Conservation (phyloP, 1,140 invertebrate genomes). For the Agrilus planipennis region DNA sequence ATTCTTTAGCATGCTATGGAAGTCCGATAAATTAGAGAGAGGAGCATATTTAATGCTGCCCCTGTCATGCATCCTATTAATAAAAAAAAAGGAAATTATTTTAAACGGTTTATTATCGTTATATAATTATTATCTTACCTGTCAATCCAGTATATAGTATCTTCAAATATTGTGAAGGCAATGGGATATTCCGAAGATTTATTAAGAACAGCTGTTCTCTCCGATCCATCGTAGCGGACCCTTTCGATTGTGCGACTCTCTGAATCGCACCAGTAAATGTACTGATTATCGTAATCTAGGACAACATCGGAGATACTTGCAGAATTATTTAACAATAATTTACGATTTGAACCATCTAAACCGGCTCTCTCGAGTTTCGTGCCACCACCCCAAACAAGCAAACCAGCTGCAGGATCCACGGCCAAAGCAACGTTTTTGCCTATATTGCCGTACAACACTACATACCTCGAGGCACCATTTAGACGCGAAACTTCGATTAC, state of each 20-base stretch:
- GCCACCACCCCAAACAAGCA: conserved; percentile 51
- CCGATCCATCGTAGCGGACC: conserved; percentile 57
- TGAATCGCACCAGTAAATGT: conserved; percentile 85
- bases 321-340: conserved; percentile 40
- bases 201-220: conserved; percentile 50
- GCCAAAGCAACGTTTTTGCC: conserved; percentile 52
- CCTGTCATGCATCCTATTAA: conserved; percentile 42
- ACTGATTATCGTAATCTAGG: conserved; percentile 36
- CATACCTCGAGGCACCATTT: conserved; percentile 68
- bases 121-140: conserved; percentile 28
- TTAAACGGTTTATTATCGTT: neutral
- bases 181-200: conserved; percentile 65
- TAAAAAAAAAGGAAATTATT: conserved; percentile 5
- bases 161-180: conserved; percentile 58
- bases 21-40: conserved; percentile 43
- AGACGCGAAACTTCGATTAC: conserved; percentile 74
- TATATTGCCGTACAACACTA: conserved; percentile 58
- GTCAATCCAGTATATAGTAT: conserved; percentile 84
- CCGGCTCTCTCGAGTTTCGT: conserved; percentile 44
- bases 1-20: conserved; percentile 42
- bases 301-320: conserved; percentile 45
- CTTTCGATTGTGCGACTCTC: conserved; percentile 75
- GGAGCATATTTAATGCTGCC: conserved; percentile 55
- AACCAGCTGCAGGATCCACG: conserved; percentile 50
- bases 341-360: conserved; percentile 46